A percentile compares a stretch with the other conserved stretches of the same genome.
These are phyloP conservation scores for Oeneis ivallda DNA, from an alignment of 2,888 invertebrate species.

Conservation along the genomic window DNA sequence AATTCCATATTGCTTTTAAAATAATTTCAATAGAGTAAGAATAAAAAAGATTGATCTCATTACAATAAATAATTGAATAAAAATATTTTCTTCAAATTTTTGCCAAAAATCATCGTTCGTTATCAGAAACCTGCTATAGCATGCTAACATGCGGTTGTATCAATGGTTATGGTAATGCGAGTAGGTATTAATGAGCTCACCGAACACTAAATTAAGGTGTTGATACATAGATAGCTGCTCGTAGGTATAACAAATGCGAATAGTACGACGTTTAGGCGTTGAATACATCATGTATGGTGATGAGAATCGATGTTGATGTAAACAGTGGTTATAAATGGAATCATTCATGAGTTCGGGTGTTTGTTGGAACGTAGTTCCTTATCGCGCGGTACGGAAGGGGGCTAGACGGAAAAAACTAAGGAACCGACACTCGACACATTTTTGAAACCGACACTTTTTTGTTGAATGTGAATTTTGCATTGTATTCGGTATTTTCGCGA, in stretches of 20 bases:
- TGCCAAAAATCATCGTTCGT: too few species aligned
- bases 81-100: too few species aligned
- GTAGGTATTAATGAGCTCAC: conserved; percentile 25
- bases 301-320: conserved; percentile 15
- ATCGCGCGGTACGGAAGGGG: too few species aligned
- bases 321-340: conserved; percentile 13
- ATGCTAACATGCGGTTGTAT: conserved; percentile 26
- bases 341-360: conserved; percentile 18
- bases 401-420: too few species aligned
- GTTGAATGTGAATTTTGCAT: too few species aligned
- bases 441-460: too few species aligned
- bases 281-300: conserved; percentile 21
- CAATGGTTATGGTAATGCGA: conserved; percentile 28
- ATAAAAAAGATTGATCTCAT: too few species aligned
- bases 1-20: too few species aligned
- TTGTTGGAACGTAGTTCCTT: not conserved
- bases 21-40: too few species aligned
- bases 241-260: not conserved
- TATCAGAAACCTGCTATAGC: not conserved
- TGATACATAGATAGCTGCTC: conserved; percentile 11
- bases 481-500: too few species aligned
- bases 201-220: conserved; percentile 18
- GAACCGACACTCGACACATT: too few species aligned
- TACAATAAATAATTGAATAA: too few species aligned
- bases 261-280: not conserved